Base-by-base conservation (phyloP, 2,797 vertebrate genomes). In the Pseudochirops corinnae region DNA sequence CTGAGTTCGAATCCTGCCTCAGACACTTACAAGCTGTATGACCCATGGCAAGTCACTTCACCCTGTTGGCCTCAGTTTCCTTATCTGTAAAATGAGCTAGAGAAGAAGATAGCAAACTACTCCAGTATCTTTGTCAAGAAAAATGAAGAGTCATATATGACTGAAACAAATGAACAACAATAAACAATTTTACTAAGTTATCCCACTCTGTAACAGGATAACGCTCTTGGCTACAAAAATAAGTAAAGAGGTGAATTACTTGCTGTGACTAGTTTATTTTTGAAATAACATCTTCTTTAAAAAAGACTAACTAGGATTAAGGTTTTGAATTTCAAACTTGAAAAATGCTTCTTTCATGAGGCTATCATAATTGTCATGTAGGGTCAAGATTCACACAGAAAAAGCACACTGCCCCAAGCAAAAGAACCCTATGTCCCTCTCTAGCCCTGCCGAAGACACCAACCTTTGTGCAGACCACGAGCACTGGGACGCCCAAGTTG, bases 391-490 rank as follows among this genome's bases (percentile, higher is more conserved):
- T 93, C 90, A 56, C 26, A 92, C 39, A 90, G 93, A 74, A 93
- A 92, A 56, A 92, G 16, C 9, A 50, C 39, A 26, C 26, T 1
- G 1, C 1, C 56, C 11, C 50, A 92, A 96, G 67, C 14, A 91
- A 93, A 93, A 96, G 0, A 95, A 4, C 0, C 55, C 55, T 55
- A 82, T 55, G 26, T 2, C 10, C 29, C 91, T 18, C 50, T 93
- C 55, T 1, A 94, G 62, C 50, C 50, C 87, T 55, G 92, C 53
- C 87, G 95, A 57, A 92, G 90, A 98, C 96, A 99, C 99, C 98
- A 97, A 99, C 99, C 99, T 99, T 99, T 90, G 99, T 99, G 99
- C 99, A 99, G 98, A 99, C 99, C 96, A 99, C 99, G 97, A 99
- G 99, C 98, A 99, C 98, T 90, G 99, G 99, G 98, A 99, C 99